Evolutionary conservation across 2,797 vertebrate species (phyloP).

Genomic region (Sphenodon punctatus): DNA sequence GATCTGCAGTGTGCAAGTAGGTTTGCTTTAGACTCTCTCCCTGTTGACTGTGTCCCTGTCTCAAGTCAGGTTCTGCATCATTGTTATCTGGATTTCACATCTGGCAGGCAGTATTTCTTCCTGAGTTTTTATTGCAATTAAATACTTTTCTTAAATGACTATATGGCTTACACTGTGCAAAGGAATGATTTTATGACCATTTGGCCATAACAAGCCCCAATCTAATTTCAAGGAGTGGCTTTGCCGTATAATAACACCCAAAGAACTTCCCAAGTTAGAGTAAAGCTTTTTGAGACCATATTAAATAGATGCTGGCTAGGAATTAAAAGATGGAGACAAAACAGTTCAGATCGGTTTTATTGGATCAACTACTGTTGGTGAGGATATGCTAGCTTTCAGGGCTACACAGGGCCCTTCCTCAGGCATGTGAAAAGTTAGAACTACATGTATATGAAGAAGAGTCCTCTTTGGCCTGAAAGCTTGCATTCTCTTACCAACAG

Average conservation of each 20-base stretch:
- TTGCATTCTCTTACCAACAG: too few relatives aligned
- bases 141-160: background rate
- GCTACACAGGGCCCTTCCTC: too few relatives aligned
- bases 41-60: rapidly evolving
- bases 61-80: background rate
- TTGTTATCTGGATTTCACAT: background rate
- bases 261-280: background rate
- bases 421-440: too few relatives aligned
- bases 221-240: background rate
- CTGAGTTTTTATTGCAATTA: background rate
- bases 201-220: background rate
- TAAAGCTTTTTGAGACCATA: too few relatives aligned
- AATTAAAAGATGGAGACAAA: too few relatives aligned
- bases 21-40: background rate
- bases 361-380: too few relatives aligned
- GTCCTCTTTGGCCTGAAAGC: too few relatives aligned
- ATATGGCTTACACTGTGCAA: background rate
- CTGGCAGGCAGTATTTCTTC: background rate
- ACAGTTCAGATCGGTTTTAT: too few relatives aligned
- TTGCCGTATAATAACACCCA: background rate
- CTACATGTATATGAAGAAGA: too few relatives aligned
- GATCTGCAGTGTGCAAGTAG: rapidly evolving
- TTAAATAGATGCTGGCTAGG: too few relatives aligned
- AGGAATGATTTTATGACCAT: background rate
- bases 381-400: too few relatives aligned